Base-by-base conservation (phyloP, 2,797 vertebrate genomes). In the Anabacerthia variegaticeps region DNA sequence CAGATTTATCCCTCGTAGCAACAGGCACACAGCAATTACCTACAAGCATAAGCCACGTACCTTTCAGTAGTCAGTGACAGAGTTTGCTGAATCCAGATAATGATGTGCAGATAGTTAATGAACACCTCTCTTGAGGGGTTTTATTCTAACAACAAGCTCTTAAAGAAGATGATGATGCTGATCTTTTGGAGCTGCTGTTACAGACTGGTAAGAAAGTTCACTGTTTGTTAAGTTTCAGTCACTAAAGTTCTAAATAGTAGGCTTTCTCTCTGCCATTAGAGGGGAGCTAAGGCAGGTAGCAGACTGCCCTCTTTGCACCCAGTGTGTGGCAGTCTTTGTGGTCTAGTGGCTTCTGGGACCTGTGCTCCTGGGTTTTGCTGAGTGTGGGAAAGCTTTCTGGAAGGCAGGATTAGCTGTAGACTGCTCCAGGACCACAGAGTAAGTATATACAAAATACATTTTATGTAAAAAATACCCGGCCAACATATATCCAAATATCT, bases 401-500 rank as follows among this genome's bases (percentile, higher is more conserved):
- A 85, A 63, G 52, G n/a, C 7, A 46, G 23, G 12, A 51, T 10
- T 58, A 20, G 5, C 11, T 44, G 17, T 9, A 32, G 0, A 1
- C 19, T n/a, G 8, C 37, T 75, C 6, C 36, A 27, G 16, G 21
- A 36, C 27, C 17, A 51, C 16, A 67, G 7, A 32, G 5, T 2
- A 62, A 78, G 23, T 39, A 36, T 13, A 21, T 10, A 23, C 7
- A 68, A 55, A 66, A 51, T 11, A 36, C 5, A 16, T 78, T 30
- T 72, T n/a, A 1, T 56, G 22, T 52, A 52, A 59, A 76, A 80
- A 73, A 61, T 49, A 48, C 6, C 28, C n/a, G 37, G 9, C 15
- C 0, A 5, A 28, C 0, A 0, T 23, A 28, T 32, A 6, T 37
- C 43, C 32, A 62, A 23, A 73, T 20, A 46, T 20, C 34, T 44